Base-by-base conservation (phyloP, 2,797 vertebrate species). In the Halcyon badia region DNA sequence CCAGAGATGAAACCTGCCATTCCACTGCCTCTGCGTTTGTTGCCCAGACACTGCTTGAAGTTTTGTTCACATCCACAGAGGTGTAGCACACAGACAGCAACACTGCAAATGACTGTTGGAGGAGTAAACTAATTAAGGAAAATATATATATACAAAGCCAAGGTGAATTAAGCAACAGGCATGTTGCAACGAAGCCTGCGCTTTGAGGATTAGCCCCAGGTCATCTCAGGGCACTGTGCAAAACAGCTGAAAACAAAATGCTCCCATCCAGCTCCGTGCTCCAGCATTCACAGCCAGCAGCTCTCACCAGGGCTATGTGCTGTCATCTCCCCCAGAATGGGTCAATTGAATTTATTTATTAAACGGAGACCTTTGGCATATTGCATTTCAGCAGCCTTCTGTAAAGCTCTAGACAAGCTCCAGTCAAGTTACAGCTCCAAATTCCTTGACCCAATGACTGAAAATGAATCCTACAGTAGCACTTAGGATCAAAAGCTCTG, bases 101-200 rank as follows among this genome's bases (percentile, higher is more conserved):
- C 33, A 8, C 79, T 28, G 66, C 64, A 54, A 62, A 30, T 4
- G 44, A 39, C 31, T 68, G 42, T 1, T 48, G 33, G 79, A 75
- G 72, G 49, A 80, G 52, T 51, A 73, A 86, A 41, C 78, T 72
- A 69, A 89, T 90, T 66, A 85, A 78, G 66, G 57, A 75, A 93
- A 8, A 81, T 49, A 49, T 12, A 75, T 10, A 51, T 10, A 51
- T 15, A 54, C 21, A 46, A 87, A 93, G 64, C 48, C 42, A 64
- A 93, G 88, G 61, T 46, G 69, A 94, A 87, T 69, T 83, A 89
- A 93, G 44, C 21, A n/a, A 70, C 81, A 58, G 42, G 30, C 39
- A 17, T 26, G 35, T 22, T 58, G 71, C 71, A 88, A 66, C 79
- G 90, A 82, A 82, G 41, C 61, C 66, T 42, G 22, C 52, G 68